Conservation (phyloP, 2,797 vertebrate genomes). For the Staurois parvus region DNA sequence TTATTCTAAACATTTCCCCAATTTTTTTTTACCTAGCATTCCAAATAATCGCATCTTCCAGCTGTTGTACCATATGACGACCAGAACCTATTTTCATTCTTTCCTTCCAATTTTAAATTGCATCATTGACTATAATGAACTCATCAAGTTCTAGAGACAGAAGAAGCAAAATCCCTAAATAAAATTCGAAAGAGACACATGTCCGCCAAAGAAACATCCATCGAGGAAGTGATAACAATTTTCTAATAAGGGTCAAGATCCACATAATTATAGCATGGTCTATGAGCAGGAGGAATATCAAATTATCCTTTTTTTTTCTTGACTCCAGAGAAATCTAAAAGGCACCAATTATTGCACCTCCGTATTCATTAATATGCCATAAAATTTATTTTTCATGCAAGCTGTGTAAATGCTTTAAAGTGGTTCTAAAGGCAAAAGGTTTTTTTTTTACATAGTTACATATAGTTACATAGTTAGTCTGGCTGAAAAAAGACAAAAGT, state of each 20-base stretch:
- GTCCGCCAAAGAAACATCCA: not conserved
- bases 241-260: not conserved
- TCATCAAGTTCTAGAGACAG: constrained; percentile 44
- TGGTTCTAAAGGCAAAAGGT: too few relatives aligned
- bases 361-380: too few relatives aligned
- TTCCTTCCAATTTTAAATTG: constrained; percentile 54
- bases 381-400: too few relatives aligned
- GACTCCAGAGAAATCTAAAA: too few relatives aligned
- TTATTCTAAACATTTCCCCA: constrained; percentile 44
- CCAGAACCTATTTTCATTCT: constrained; percentile 41
- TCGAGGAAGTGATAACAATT: not conserved
- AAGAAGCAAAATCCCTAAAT: constrained; percentile 7
- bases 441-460: too few relatives aligned
- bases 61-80: constrained; percentile 50
- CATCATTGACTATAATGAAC: constrained; percentile 54
- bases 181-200: not conserved
- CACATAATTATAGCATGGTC: not conserved
- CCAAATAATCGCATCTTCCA: constrained; percentile 48
- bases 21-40: constrained; percentile 35
- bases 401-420: too few relatives aligned
- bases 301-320: too few relatives aligned
- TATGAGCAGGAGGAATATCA: too few relatives aligned
- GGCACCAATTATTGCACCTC: too few relatives aligned
- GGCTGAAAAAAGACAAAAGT: too few relatives aligned
- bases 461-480: too few relatives aligned